phyloP scores from a whole-genome alignment of 1,140 invertebrate genomes.

The Lutraria rhynchaena region DNA sequence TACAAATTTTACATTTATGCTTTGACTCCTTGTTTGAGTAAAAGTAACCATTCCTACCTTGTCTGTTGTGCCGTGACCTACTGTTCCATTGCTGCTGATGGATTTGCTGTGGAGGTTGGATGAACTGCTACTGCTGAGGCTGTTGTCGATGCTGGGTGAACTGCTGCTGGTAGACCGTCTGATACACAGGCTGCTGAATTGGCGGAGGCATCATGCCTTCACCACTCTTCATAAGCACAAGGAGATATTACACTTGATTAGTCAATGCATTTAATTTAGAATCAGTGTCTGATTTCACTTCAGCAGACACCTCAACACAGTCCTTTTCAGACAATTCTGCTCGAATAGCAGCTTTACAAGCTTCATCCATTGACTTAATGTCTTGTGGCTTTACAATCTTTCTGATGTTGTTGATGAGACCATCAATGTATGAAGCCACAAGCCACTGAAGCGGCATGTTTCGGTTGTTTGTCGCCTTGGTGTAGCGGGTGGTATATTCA shows the following conservation, averaged over 20 bases:
- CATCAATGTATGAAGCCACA: neutral
- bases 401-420: neutral
- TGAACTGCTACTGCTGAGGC: neutral
- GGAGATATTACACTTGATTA: no score
- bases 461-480: neutral
- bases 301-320: neutral
- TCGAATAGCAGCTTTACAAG: conserved; percentile 8
- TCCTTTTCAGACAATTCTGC: neutral
- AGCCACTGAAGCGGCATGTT: conserved; percentile 8
- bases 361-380: neutral
- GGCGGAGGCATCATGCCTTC: neutral
- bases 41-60: conserved; percentile 44
- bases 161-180: neutral
- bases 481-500: neutral
- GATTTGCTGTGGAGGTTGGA: neutral
- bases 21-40: neutral
- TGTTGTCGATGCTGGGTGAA: neutral
- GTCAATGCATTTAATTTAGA: neutral
- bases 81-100: no score
- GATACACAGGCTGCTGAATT: neutral
- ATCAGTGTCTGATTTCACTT: neutral
- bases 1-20: conserved; percentile 16
- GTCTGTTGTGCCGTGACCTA: no score
- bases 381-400: conserved; percentile 25
- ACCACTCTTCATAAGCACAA: neutral